A percentile compares a stretch with the other conserved stretches of the same genome.
Conservation (phyloP, 1,140 invertebrate species). For the Aphis gossypii region DNA sequence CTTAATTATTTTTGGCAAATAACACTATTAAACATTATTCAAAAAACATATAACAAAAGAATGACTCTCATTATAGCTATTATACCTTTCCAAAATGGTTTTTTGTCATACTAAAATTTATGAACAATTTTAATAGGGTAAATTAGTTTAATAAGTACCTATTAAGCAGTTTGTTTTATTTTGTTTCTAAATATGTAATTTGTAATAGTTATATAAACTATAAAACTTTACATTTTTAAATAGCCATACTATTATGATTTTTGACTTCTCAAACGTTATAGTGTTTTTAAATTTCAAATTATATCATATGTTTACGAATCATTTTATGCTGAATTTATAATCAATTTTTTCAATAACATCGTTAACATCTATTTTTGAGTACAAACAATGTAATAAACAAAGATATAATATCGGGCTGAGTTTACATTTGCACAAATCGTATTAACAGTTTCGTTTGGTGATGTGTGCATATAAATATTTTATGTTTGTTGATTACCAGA, state of each 20-base stretch:
- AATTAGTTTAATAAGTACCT: background rate
- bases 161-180: background rate
- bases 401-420: background rate
- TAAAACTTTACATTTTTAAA: background rate
- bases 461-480: background rate
- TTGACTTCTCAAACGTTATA: background rate
- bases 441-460: background rate
- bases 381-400: background rate
- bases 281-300: background rate
- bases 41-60: background rate
- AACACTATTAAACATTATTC: background rate
- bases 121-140: background rate
- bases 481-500: conserved; percentile 64
- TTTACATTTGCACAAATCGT: background rate
- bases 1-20: no score
- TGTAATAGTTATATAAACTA: background rate
- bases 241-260: background rate
- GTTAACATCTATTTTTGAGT: background rate
- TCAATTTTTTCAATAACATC: background rate
- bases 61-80: background rate
- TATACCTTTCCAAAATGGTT: background rate
- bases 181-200: background rate
- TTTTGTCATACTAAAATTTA: background rate
- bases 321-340: background rate
- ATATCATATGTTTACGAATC: background rate